Evolutionary conservation across 2,888 invertebrate genomes (phyloP), one percentile per base, ranked within the genome.

Genomic region (Helicoverpa assulta): DNA sequence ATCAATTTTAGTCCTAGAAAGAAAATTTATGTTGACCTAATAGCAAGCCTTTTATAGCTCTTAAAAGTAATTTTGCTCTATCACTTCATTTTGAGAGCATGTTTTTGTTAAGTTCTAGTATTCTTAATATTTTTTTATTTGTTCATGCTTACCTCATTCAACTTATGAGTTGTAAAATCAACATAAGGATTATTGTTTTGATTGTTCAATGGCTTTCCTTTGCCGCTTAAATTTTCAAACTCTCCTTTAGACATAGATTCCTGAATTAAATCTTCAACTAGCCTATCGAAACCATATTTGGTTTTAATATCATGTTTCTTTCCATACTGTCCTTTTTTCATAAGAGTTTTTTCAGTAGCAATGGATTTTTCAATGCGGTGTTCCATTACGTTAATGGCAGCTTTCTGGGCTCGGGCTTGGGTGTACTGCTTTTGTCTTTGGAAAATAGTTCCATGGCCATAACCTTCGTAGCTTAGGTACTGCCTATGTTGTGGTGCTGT

Each of bases 221-320:
- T 96, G 0, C 98, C 98, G 37, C 97, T 96, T 5, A 99, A 93
- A 91, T 99, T 98, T 81, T 97, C 97, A 91, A 99, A 99, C 86
- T 99, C 98, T 0, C 99, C 99, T 90, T 97, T 97, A 0, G 97
- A 97, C 97, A 99, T 99, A 0, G 99, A 97, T 88, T 99, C 98
- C 85, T 98, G 98, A 78, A 99, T 99, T 72, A 98, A 95, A 95
- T 99, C 99, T 90, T 99, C 99, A 0, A 99, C 99, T 0, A 99
- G 93, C 64, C 99, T 97, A 77, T 99, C 99, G 84, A 98, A 97
- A 0, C 98, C 98, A 87, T 97, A 97, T 94, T 98, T 97, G 0
- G 98, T 98, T 94, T 98, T 98, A 21, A 97, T 97, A 82, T 97
- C 97, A 91, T 97, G 97, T 83, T 96, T 97, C 62, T 95, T 95